Evolutionary conservation across 2,113 vertebrate genomes (phyloP), one percentile per base, ranked within the genome.

Genomic region (Hystrix brachyura): DNA sequence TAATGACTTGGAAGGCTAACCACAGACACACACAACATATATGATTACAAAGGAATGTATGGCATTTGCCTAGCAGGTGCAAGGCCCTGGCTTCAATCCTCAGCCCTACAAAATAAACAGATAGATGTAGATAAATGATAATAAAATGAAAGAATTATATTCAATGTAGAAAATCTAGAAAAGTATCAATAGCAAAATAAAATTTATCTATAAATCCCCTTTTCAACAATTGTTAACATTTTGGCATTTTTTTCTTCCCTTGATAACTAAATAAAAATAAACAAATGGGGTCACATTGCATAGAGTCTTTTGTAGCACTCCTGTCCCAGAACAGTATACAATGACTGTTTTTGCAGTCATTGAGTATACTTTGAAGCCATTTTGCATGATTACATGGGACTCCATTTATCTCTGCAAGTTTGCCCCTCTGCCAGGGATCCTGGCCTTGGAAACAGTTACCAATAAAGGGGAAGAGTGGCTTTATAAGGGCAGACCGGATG

Each of bases 251-350:
- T 91, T 71, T 82, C 32, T 78, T 72, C 48, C 88, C 51, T 85
- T 86, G 87, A 65, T 71, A 95, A 88, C 29, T 74, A 85, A 69
- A 93, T 89, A 71, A 72, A 90, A 87, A 60, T 18, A 38, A 94
- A 74, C 32, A 65, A 83, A 53, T 19, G 8, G 55, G 55, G 7
- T 79, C 83, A 78, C 14, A n/a, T 34, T 90, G 13, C 76, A 76
- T 53, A 76, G 55, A 14, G 53, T 88, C 48, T n/a, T 90, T 87
- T 84, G n/a, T 92, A 87, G 29, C 67, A 80, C 76, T 64, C 51
- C 59, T 96, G 82, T 85, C 65, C 48, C 19, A 60, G 82, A 94
- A 94, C 53, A 46, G 17, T 86, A 53, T 86, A 67, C 71, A 6
- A 27, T 83, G 67, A 95, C 51, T 65, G 55, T 43, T 95, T 89